Evolutionary conservation across 2,797 vertebrate species (phyloP).

Genomic region (Sebastes itinus): DNA sequence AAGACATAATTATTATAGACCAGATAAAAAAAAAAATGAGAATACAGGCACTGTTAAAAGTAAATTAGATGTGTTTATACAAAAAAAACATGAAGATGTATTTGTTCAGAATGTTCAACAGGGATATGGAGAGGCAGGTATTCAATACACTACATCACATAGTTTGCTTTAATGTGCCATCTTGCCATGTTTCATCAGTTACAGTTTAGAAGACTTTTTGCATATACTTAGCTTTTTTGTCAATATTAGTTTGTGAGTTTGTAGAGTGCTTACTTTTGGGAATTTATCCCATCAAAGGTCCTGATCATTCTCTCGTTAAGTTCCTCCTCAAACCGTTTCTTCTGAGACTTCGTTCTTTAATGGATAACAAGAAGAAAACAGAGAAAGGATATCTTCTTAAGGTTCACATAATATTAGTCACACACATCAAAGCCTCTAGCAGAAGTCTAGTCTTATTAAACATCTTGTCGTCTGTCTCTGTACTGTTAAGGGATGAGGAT

Average conservation of each 20-base stretch:
- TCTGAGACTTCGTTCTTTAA: conserved; percentile 93
- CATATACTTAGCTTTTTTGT: not conserved
- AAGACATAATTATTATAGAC: not conserved
- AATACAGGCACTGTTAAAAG: not conserved
- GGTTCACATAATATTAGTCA: conserved; percentile 39
- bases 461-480: conserved; percentile 13
- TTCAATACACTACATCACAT: not conserved
- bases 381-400: conserved; percentile 12
- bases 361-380: conserved; percentile 20
- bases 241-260: too few relatives aligned
- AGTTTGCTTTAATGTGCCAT: not conserved
- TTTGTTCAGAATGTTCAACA: not conserved
- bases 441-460: conserved; percentile 29
- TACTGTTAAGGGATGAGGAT: conserved; percentile 12
- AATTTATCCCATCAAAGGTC: conserved; percentile 95
- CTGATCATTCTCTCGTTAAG: conserved; percentile 94
- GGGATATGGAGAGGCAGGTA: not conserved
- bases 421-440: conserved; percentile 27
- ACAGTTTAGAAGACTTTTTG: not conserved
- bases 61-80: not conserved
- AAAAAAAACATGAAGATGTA: not conserved
- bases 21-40: not conserved
- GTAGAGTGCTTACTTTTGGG: conserved; percentile 89
- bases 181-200: not conserved
- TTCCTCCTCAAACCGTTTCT: conserved; percentile 95